Base-by-base conservation (phyloP, 2,113 vertebrate genomes). In the cattle (Bos taurus) region DNA sequence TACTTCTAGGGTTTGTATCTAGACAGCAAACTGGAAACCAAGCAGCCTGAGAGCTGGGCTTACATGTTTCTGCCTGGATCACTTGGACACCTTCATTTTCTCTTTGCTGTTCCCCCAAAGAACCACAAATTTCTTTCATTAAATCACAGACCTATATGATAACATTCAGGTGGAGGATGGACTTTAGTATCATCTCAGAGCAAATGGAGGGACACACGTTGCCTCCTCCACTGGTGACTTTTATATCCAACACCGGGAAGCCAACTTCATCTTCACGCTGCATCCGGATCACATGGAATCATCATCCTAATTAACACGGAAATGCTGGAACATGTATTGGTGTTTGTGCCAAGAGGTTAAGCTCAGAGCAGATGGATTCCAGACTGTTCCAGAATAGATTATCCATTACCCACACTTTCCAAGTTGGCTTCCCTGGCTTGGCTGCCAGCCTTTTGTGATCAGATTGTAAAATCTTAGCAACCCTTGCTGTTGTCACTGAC, bases 341-440 rank as follows among this genome's bases (percentile, higher is more conserved):
- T 93, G 16, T 97, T 89, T 94, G 40, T 96, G 88, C 97, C 86
- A 90, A 82, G 57, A 96, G 78, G 88, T 86, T 94, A 94, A 90
- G 19, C 91, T 93, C 28, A 83, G 90, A 97, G 88, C 96, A 97
- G 92, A 94, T 96, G 96, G 90, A 92, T 93, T 91, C 40, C 56
- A 81, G 67, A 86, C 57, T 74, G 43, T 94, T 97, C 85, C 94
- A 89, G 87, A 91, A 91, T 16, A 95, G 91, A 95, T 98, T 84
- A 93, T 84, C 74, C 10, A 74, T 11, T 40, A 87, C 36, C 54
- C 56, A 15, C 8, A 33, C 64, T 96, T 98, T 95, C 83, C 95
- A 97, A 90, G 50, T 81, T 83, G 88, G 12, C 50, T 92, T 97
- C 17, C 19, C 33, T 94, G 85, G 23, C 21, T 84, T 96, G 36